A percentile compares a stretch with the other conserved stretches of the same genome.
phyloP scores from a whole-genome alignment of 2,888 invertebrate genomes.

The Leptinotarsa tumamoca region DNA sequence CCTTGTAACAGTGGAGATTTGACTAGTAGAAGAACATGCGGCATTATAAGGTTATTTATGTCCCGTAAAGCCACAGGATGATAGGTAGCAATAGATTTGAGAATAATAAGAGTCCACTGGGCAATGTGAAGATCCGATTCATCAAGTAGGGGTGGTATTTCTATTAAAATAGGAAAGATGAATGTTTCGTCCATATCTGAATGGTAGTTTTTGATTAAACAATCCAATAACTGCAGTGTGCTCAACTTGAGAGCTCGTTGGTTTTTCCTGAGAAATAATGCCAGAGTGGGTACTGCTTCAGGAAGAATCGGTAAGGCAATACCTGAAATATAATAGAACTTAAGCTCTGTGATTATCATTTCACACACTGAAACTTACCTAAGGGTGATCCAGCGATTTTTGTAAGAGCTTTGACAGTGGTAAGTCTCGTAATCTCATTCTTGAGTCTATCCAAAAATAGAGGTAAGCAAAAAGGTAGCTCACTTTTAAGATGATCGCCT shows the following conservation, averaged over 20 bases:
- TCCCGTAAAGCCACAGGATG: slow-evolving; percentile 83
- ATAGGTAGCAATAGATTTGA: slow-evolving; percentile 84
- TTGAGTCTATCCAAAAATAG: slow-evolving; percentile 94
- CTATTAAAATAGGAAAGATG: slow-evolving; percentile 81
- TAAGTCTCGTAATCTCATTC: slow-evolving; percentile 97
- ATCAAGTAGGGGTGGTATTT: slow-evolving; percentile 90
- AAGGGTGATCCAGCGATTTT: slow-evolving; percentile 93
- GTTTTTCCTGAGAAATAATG: slow-evolving; percentile 95
- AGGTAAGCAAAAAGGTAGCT: slow-evolving; percentile 88
- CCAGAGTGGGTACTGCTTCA: slow-evolving; percentile 91
- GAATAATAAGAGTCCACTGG: slow-evolving; percentile 86
- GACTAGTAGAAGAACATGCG: slow-evolving; percentile 86
- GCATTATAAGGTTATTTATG: slow-evolving; percentile 81
- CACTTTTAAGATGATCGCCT: slow-evolving; percentile 85
- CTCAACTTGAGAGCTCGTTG: slow-evolving; percentile 93
- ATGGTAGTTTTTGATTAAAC: slow-evolving; percentile 90
- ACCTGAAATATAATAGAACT: slow-evolving; percentile 29
- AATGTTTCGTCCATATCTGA: slow-evolving; percentile 74
- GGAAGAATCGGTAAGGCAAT: slow-evolving; percentile 66
- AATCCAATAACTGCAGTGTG: slow-evolving; percentile 90
- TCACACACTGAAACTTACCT: slow-evolving; percentile 59
- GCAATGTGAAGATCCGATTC: slow-evolving; percentile 98
- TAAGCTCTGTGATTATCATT: not conserved
- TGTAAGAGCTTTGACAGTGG: slow-evolving; percentile 95
- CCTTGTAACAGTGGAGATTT: slow-evolving; percentile 94